These are phyloP conservation scores for Orthosia cruda DNA, from an alignment of 2,888 invertebrate species.

Conservation along the genomic window DNA sequence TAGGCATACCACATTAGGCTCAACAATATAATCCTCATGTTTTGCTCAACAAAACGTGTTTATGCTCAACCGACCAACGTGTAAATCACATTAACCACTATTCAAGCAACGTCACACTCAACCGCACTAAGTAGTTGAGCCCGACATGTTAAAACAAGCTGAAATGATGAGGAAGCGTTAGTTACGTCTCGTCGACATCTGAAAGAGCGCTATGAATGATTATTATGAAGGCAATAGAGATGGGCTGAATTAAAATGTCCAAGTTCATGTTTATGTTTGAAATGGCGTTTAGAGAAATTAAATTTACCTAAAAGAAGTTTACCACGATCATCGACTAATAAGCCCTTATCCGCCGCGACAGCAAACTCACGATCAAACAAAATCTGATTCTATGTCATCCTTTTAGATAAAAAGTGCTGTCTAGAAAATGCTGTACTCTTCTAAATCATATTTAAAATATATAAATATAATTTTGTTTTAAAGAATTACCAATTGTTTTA, in stretches of 20 bases:
- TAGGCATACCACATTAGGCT: not conserved
- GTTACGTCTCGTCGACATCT: conserved; percentile 52
- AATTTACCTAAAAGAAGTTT: too few relatives aligned
- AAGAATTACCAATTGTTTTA: too few relatives aligned
- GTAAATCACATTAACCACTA: not conserved
- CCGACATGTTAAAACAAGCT: conserved; percentile 59
- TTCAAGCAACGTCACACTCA: conserved; percentile 14
- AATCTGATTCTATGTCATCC: too few relatives aligned
- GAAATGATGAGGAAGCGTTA: conserved; percentile 61
- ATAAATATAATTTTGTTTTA: too few relatives aligned
- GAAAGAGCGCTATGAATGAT: conserved; percentile 47
- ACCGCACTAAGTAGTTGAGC: conserved; percentile 26
- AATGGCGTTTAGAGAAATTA: not conserved
- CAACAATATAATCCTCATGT: not conserved
- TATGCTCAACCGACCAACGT: too few relatives aligned
- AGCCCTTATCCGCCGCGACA: too few relatives aligned
- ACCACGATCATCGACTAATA: too few relatives aligned
- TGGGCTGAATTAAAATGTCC: conserved; percentile 7
- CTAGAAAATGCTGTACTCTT: too few relatives aligned
- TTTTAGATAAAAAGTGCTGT: too few relatives aligned
- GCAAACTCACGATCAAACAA: too few relatives aligned
- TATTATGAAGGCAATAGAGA: conserved; percentile 23
- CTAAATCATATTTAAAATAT: too few relatives aligned
- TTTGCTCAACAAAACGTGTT: conserved; percentile 3
- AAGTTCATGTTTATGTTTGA: not conserved